Evolutionary conservation across 2,797 vertebrate genomes (phyloP).

Genomic region (Antrozous pallidus): DNA sequence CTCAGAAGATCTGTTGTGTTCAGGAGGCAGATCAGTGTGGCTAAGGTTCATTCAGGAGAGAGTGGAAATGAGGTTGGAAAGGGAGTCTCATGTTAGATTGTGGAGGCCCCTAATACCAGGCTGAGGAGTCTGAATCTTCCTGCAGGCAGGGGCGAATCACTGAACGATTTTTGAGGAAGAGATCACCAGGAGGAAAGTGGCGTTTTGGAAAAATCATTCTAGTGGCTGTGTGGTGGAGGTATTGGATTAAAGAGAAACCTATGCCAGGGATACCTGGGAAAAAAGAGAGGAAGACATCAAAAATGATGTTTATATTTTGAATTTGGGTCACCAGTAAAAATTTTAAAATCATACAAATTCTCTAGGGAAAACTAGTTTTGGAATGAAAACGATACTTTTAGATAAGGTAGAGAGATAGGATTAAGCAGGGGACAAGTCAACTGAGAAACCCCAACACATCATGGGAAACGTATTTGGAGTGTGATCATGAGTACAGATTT

Average conservation of each 20-base stretch:
- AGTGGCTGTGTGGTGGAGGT: not conserved
- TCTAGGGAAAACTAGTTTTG: not conserved
- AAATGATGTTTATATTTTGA: slow-evolving; percentile 27
- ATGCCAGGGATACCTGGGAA: not conserved
- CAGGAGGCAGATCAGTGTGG: not conserved
- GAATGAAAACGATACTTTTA: slow-evolving; percentile 8
- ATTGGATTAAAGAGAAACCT: not conserved
- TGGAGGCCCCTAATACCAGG: not conserved
- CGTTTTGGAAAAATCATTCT: not conserved
- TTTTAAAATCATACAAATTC: not conserved
- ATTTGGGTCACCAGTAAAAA: not conserved
- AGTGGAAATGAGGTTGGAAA: not conserved
- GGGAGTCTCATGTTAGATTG: not conserved
- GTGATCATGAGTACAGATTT: not conserved
- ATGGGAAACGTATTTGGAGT: not conserved
- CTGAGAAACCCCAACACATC: not conserved
- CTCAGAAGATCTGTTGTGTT: not conserved
- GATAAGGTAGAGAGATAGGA: not conserved
- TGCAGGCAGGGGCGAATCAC: not conserved
- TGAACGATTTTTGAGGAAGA: not conserved
- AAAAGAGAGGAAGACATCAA: not conserved
- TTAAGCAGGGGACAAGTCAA: not conserved
- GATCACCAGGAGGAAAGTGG: not conserved
- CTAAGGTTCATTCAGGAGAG: not conserved
- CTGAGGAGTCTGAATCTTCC: not conserved